Base-by-base conservation (phyloP, 2,113 vertebrate species). In the Petromus typicus region DNA sequence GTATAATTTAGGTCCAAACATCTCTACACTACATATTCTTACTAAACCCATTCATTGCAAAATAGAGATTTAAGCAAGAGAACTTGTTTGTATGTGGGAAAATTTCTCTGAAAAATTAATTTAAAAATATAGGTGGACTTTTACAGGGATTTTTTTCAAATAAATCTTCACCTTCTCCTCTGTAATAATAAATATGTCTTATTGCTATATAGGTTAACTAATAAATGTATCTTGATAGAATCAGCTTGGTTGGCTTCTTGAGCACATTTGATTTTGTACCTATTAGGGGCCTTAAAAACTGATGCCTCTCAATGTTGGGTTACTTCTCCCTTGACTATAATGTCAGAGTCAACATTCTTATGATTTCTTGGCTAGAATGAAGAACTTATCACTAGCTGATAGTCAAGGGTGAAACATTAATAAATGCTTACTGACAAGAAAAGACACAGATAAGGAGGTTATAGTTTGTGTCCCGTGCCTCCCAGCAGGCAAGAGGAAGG, bases 181-280 rank as follows among this genome's bases (percentile, higher is more conserved):
- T 59, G 23, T 71, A 92, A 81, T 67, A 27, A 75, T 67, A 82
- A 88, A 91, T 85, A 89, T 34, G 67, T 93, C 16, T 84, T 30
- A 83, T 37, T 89, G 67, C 45, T 79, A 45, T 25, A 40, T 34
- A 75, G n/a, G 61, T 90, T 43, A 67, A 63, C 43, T 30, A 20
- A 48, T 51, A 78, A 64, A 95, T 10, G 56, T 27, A 69, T 63
- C 27, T 14, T 82, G n/a, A 34, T 80, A 86, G n/a, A 82, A 61
- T 82, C 17, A 84, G 11, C 27, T 91, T 93, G 54, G 64, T 40
- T 89, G 43, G 73, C 20, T 93, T 7, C 40, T 81, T 96, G 95
- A 69, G 11, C 16, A 75, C 27, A 69, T 88, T 85, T 82, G 73
- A 82, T 51, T 89, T 89, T 95, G 43, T 73, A 73, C 8, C 9